Evolutionary conservation across 1,140 invertebrate species (phyloP).

Genomic region (Diuraphis noxia): DNA sequence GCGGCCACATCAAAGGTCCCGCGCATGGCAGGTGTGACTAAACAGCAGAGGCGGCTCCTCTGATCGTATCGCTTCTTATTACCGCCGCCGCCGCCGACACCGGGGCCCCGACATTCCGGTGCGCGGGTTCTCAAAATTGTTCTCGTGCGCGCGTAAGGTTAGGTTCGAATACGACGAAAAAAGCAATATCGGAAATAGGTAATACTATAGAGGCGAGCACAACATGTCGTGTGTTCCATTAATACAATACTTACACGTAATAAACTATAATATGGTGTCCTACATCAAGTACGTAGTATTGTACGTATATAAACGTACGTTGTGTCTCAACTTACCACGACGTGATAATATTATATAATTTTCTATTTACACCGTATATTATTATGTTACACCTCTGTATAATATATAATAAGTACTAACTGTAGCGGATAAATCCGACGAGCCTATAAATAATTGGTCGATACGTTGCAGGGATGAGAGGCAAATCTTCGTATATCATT

Average conservation of each 20-base stretch:
- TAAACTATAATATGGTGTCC: no score
- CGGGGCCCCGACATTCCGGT: constrained; percentile 35
- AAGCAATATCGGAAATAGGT: neutral
- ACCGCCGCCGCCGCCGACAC: constrained; percentile 41
- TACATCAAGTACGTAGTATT: no score
- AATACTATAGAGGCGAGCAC: neutral
- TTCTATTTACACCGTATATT: no score
- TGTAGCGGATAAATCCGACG: neutral
- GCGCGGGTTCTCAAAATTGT: constrained; percentile 46
- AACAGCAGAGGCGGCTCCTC: constrained; percentile 55
- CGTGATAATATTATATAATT: no score
- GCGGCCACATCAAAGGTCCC: constrained; percentile 55
- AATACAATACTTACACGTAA: no score
- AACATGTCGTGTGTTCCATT: neutral
- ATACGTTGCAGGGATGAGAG: neutral
- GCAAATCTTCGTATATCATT: neutral
- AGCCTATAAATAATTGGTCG: neutral
- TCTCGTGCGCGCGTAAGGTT: neutral
- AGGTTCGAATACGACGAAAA: neutral
- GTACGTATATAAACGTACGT: no score
- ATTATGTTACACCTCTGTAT: no score
- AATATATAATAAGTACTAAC: no score
- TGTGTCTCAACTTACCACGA: no score
- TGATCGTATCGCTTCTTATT: constrained; percentile 55
- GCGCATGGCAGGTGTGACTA: constrained; percentile 56